phyloP scores from a whole-genome alignment of 2,888 invertebrate species.

The Proisotoma minuta region DNA sequence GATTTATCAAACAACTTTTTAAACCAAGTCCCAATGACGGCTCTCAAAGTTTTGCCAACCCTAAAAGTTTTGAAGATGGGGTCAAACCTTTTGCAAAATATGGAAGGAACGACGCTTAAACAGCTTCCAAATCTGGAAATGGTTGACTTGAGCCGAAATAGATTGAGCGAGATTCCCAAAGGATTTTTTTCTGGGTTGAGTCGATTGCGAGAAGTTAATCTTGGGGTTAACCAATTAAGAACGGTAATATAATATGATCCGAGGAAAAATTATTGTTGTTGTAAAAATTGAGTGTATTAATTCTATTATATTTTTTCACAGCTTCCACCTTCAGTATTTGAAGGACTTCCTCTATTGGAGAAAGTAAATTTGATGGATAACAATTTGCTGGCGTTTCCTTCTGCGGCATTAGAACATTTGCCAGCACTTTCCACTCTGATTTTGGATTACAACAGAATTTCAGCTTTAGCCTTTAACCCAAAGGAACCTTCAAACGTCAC shows the following conservation, averaged over 20 bases:
- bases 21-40: conserved; percentile 71
- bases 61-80: conserved; percentile 73
- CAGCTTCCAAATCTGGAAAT: conserved; percentile 65
- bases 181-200: conserved; percentile 74
- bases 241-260: conserved; percentile 76
- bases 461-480: conserved; percentile 67
- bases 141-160: conserved; percentile 77
- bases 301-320: conserved; percentile 51
- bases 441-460: conserved; percentile 79
- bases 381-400: conserved; percentile 78
- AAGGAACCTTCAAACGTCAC: conserved; percentile 61
- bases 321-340: conserved; percentile 61
- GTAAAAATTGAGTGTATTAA: not conserved
- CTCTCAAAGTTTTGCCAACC: conserved; percentile 65
- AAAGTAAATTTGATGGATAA: conserved; percentile 77
- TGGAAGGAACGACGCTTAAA: conserved; percentile 69
- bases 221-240: conserved; percentile 79
- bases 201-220: conserved; percentile 67
- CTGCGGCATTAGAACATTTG: conserved; percentile 73
- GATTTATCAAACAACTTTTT: conserved; percentile 85
- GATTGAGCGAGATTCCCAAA: conserved; percentile 72
- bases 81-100: conserved; percentile 77
- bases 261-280: too few species aligned
- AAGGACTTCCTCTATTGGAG: conserved; percentile 71
- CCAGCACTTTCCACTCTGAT: conserved; percentile 64